phyloP scores from a whole-genome alignment of 2,888 invertebrate genomes.

The Tenthredo distinguenda region DNA sequence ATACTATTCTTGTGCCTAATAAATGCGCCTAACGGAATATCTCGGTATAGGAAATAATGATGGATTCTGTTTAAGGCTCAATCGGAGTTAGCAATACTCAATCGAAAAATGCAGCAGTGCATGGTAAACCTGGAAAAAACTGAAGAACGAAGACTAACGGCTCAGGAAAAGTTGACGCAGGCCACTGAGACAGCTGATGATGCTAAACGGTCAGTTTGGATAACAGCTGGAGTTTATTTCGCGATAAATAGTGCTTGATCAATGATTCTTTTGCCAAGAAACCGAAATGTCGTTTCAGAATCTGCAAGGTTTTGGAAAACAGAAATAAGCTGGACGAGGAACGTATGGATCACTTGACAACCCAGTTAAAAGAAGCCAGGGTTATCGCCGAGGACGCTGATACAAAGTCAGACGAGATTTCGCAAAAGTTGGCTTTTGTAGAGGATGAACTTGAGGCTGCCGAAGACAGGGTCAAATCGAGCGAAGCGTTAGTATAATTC shows the following conservation, averaged over 20 bases:
- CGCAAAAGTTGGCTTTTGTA: constrained; percentile 84
- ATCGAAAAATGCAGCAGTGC: constrained; percentile 74
- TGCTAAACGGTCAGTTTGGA: constrained; percentile 68
- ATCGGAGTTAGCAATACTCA: constrained; percentile 73
- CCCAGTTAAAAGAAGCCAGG: constrained; percentile 84
- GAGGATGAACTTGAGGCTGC: constrained; percentile 85
- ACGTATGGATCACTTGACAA: constrained; percentile 83
- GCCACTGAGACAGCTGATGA: constrained; percentile 73
- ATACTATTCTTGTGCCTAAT: background rate
- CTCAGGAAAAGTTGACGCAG: constrained; percentile 70
- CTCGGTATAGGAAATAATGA: background rate
- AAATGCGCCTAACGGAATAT: background rate
- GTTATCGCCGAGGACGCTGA: constrained; percentile 86
- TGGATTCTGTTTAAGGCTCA: constrained; percentile 65
- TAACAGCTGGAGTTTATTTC: background rate
- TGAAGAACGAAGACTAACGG: constrained; percentile 71
- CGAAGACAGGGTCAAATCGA: constrained; percentile 84
- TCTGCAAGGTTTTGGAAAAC: constrained; percentile 85
- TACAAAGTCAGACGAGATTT: constrained; percentile 85
- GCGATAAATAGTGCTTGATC: constrained; percentile 28
- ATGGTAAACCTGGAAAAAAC: constrained; percentile 72
- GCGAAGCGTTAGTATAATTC: constrained; percentile 79
- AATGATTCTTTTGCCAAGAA: background rate
- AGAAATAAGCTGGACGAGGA: constrained; percentile 84
- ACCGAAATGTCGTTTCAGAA: constrained; percentile 75